A percentile compares a stretch with the other conserved stretches of the same genome.
These are phyloP conservation scores for Rhinoraja longicauda DNA, from an alignment of 2,797 vertebrate genomes.

Conservation along the genomic window DNA sequence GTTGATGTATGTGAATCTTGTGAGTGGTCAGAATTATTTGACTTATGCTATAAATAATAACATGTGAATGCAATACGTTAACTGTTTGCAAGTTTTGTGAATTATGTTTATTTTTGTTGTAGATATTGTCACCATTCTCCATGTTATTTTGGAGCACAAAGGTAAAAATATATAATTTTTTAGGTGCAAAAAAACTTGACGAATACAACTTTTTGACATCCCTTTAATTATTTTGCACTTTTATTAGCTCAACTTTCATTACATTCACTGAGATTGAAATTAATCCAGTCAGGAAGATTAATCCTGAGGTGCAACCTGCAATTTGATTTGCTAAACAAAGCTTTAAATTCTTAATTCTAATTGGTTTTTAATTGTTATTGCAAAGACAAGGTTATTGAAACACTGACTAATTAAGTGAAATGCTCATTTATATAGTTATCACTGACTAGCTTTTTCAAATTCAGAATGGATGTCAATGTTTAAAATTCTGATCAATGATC, in stretches of 20 bases:
- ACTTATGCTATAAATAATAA: no score
- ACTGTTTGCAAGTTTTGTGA: no score
- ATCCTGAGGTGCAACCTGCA: not conserved
- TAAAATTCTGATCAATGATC: constrained; percentile 13
- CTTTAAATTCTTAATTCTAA: not conserved
- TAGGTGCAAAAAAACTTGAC: not conserved
- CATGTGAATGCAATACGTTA: no score
- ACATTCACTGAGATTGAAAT: not conserved
- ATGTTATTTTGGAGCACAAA: not conserved
- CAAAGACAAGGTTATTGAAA: not conserved
- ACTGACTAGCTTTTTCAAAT: not conserved
- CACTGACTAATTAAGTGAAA: not conserved
- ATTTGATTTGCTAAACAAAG: not conserved
- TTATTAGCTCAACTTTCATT: not conserved
- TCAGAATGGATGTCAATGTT: not conserved
- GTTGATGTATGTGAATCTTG: no score
- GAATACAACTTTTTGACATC: not conserved
- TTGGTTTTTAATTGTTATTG: not conserved
- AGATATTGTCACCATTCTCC: not conserved
- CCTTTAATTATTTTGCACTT: not conserved
- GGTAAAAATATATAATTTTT: not conserved
- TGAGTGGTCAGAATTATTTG: no score
- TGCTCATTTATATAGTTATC: not conserved
- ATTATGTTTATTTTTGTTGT: no score
- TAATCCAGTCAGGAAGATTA: not conserved